These are phyloP conservation scores for Lithobates pipiens DNA, from an alignment of 2,797 vertebrate genomes.

Conservation along the genomic window DNA sequence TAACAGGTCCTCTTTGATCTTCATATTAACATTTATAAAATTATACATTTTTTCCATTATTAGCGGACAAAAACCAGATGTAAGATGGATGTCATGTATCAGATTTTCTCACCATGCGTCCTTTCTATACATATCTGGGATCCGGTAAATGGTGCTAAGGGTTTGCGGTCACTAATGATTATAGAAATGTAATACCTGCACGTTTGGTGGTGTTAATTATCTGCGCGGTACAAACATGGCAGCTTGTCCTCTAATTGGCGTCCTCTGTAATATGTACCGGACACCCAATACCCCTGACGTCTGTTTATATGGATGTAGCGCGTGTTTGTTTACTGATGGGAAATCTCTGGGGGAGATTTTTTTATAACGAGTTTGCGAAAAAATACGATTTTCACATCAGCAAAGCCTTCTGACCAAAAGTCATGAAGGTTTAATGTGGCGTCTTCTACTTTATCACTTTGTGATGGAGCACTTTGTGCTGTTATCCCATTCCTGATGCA, in stretches of 20 bases:
- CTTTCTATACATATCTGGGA: neutral
- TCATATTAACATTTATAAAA: neutral
- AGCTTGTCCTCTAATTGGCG: slow-evolving; percentile 1
- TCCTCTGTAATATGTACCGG: neutral
- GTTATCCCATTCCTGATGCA: no score
- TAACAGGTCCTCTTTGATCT: neutral
- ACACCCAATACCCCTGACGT: neutral
- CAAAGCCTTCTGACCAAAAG: neutral
- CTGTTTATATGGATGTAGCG: neutral
- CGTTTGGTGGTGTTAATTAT: neutral
- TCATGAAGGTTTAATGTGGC: no score
- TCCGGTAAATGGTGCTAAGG: neutral
- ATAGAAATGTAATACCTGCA: neutral
- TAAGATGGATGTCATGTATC: neutral
- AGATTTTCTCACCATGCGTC: neutral
- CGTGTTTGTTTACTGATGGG: neutral
- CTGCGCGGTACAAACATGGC: neutral
- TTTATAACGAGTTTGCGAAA: no score
- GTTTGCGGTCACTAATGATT: slow-evolving; percentile 3
- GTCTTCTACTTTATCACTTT: no score
- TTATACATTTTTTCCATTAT: neutral
- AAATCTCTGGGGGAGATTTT: neutral
- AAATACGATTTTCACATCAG: neutral
- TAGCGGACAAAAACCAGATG: neutral
- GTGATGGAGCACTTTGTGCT: no score